phyloP scores from a whole-genome alignment of 2,888 invertebrate species.

The Harpagoxenus sublaevis region DNA sequence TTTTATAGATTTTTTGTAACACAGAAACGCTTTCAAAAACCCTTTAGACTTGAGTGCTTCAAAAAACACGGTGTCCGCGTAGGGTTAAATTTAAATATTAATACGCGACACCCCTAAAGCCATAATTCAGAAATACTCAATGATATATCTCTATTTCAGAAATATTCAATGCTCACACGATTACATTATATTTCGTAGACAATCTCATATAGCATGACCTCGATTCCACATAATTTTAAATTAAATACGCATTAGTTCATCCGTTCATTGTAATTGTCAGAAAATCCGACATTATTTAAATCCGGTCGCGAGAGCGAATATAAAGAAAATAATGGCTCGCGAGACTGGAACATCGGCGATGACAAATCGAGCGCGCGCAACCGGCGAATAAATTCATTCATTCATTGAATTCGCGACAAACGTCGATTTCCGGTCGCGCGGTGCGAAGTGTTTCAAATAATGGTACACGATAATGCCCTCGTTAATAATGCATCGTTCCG shows the following conservation, averaged over 20 bases:
- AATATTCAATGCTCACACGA: not conserved
- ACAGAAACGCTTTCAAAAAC: no score
- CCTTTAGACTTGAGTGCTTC: no score
- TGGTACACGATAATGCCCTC: slow-evolving; percentile 59
- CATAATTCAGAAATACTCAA: not conserved
- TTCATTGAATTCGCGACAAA: slow-evolving; percentile 59
- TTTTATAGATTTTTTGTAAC: no score
- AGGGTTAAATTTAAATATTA: slow-evolving; percentile 14
- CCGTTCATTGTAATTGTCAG: slow-evolving; percentile 14
- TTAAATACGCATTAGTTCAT: slow-evolving; percentile 6
- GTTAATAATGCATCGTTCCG: slow-evolving; percentile 63
- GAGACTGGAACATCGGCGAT: slow-evolving; percentile 46
- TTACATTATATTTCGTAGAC: slow-evolving; percentile 1
- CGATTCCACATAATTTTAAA: slow-evolving; percentile 21
- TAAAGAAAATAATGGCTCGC: slow-evolving; percentile 49
- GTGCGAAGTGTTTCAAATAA: slow-evolving; percentile 67
- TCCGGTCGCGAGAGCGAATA: slow-evolving; percentile 30
- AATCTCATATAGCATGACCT: not conserved
- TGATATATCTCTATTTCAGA: not conserved
- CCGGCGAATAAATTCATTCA: slow-evolving; percentile 60
- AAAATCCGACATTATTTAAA: slow-evolving; percentile 51
- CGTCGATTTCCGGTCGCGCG: slow-evolving; percentile 63
- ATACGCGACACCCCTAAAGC: not conserved
- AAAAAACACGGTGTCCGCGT: no score
- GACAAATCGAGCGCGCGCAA: slow-evolving; percentile 61